A percentile compares a stretch with the other conserved stretches of the same genome.
These are phyloP conservation scores for Avahi laniger DNA, from an alignment of 2,797 vertebrate genomes.

Conservation along the genomic window DNA sequence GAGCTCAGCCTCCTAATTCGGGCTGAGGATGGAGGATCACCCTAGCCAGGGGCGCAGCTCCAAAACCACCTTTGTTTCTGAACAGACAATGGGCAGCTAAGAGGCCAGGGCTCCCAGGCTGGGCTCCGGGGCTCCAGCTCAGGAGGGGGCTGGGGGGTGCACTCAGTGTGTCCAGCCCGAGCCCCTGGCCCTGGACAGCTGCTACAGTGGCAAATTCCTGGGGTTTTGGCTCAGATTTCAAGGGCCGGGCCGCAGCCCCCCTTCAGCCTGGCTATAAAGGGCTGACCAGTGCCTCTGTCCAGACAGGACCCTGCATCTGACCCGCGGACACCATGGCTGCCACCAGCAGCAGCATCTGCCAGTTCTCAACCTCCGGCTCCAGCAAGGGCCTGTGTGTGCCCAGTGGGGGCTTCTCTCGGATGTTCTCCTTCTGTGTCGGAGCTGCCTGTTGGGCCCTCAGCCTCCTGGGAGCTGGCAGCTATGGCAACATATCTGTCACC, in stretches of 20 bases:
- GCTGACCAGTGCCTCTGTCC: conserved; percentile 19
- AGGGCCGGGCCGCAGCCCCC: conserved; percentile 71
- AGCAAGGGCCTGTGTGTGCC: conserved; percentile 70
- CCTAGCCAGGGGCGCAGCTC: conserved; percentile 8
- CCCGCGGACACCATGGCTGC: conserved; percentile 10
- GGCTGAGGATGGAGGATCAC: conserved; percentile 46
- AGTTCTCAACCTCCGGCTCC: conserved; percentile 82
- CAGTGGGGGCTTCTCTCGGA: conserved; percentile 71
- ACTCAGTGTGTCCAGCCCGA: neutral
- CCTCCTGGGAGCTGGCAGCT: conserved; percentile 74
- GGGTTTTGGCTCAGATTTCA: conserved; percentile 79
- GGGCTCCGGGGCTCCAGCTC: neutral
- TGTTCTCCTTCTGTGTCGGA: conserved; percentile 52
- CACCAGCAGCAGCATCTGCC: conserved; percentile 73
- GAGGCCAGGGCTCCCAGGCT: conserved; percentile 4
- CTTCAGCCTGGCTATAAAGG: conserved; percentile 78
- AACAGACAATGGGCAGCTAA: conserved; percentile 42
- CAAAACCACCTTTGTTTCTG: conserved; percentile 61
- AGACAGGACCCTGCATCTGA: neutral
- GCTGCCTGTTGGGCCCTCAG: conserved; percentile 78
- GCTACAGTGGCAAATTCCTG: conserved; percentile 76
- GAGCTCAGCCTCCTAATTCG: conserved; percentile 69
- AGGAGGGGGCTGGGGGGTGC: neutral
- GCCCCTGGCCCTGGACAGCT: conserved; percentile 44
- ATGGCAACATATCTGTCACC: conserved; percentile 70